phyloP scores from a whole-genome alignment of 2,113 vertebrate genomes.

The Potamarius usumacintae region DNA sequence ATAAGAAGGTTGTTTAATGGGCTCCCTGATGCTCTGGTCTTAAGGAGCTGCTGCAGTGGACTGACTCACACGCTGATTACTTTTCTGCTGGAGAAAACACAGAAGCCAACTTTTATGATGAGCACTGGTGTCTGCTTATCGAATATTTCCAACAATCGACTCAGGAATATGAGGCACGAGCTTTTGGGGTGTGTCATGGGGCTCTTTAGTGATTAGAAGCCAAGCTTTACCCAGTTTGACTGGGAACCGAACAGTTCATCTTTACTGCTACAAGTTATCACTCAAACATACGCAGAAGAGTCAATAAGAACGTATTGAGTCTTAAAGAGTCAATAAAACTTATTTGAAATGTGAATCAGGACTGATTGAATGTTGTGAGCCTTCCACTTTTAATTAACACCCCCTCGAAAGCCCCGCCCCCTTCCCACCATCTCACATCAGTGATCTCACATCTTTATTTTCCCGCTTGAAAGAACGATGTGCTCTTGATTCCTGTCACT shows the following conservation, averaged over 20 bases:
- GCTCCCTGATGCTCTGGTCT: slow-evolving; percentile 28
- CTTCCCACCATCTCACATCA: neutral
- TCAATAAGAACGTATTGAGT: neutral
- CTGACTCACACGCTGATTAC: slow-evolving; percentile 41
- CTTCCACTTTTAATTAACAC: neutral
- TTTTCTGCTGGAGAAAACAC: slow-evolving; percentile 10
- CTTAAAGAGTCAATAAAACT: too few relatives aligned
- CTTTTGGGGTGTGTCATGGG: neutral
- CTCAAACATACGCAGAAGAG: neutral
- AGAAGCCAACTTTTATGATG: slow-evolving; percentile 3
- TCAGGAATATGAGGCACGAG: neutral
- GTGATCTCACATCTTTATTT: neutral
- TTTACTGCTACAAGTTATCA: neutral
- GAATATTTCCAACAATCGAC: neutral
- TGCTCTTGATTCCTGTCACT: neutral
- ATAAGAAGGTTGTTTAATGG: slow-evolving; percentile 44
- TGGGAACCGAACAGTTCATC: neutral
- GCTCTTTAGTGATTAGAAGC: neutral
- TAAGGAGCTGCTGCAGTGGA: slow-evolving; percentile 22
- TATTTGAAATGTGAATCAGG: neutral
- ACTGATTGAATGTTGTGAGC: neutral
- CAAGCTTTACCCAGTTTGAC: neutral
- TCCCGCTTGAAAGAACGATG: neutral
- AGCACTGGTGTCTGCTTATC: neutral
- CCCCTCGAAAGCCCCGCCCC: neutral